These are phyloP conservation scores for Cryptoprocta ferox DNA, from an alignment of 2,797 vertebrate genomes.

Conservation along the genomic window DNA sequence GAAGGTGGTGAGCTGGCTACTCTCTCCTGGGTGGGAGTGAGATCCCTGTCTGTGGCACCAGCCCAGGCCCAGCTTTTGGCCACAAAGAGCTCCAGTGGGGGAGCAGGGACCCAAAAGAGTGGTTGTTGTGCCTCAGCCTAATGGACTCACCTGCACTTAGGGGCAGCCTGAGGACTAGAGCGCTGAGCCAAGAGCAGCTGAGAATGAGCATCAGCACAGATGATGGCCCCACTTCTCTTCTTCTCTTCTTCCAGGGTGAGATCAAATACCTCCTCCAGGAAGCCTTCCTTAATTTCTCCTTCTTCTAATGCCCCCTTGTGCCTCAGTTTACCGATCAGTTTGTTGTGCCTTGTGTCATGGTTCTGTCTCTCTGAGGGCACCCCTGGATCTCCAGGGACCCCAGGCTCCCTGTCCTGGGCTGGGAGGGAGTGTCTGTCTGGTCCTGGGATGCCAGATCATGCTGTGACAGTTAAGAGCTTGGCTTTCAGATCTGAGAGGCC, in stretches of 20 bases:
- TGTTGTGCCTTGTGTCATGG: not conserved
- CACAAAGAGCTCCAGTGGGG: not conserved
- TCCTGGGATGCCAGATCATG: not conserved
- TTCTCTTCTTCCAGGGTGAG: not conserved
- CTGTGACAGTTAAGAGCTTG: not conserved
- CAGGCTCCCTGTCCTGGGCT: not conserved
- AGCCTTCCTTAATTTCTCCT: not conserved
- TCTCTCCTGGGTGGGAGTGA: not conserved
- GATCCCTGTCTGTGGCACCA: not conserved
- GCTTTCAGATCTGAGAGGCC: not conserved
- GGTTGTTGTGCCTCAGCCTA: not conserved
- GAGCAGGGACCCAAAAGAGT: not conserved
- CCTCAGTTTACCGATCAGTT: not conserved
- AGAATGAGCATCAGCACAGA: not conserved
- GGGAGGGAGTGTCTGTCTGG: not conserved
- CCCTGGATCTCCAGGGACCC: not conserved
- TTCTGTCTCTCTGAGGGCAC: not conserved
- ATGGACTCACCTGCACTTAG: not conserved
- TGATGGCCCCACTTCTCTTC: not conserved
- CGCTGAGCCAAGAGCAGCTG: too few relatives aligned
- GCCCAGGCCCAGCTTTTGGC: not conserved
- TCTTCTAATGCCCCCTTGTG: not conserved
- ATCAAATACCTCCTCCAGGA: not conserved
- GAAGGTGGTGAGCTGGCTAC: too few relatives aligned
- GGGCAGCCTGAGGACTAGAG: not conserved